Percentiles rank a stretch among this genome's conserved stretches.
Conservation (phyloP, 37 sponge, comb jelly and placozoan species). For the Axinella damicornis region DNA sequence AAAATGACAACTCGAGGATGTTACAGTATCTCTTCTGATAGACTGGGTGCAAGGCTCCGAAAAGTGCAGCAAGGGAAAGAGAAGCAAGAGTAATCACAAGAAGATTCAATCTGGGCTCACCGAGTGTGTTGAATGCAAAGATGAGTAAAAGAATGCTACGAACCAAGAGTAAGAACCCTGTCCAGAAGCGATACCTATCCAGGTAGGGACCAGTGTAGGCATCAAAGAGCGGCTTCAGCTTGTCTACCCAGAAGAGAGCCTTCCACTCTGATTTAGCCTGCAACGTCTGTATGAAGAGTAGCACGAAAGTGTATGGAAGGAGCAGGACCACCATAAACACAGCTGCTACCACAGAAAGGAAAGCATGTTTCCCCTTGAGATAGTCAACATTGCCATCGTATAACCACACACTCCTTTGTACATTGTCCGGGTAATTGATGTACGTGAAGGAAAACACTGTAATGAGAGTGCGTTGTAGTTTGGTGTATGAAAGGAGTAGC, state of each 20-base stretch:
- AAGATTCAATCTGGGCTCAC: too few relatives aligned
- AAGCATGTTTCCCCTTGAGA: too few relatives aligned
- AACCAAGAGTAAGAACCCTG: slow-evolving; percentile 1
- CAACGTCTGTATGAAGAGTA: neutral
- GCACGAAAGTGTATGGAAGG: neutral
- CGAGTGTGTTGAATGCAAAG: too few relatives aligned
- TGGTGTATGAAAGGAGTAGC: neutral
- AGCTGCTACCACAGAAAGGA: too few relatives aligned
- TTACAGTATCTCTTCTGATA: too few relatives aligned
- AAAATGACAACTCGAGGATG: too few relatives aligned
- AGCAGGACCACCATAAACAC: too few relatives aligned
- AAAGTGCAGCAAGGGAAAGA: too few relatives aligned
- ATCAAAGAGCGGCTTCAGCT: slow-evolving; percentile 7
- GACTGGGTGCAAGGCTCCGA: too few relatives aligned
- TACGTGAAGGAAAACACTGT: neutral
- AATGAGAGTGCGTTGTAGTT: neutral
- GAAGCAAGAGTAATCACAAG: too few relatives aligned
- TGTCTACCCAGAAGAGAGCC: neutral
- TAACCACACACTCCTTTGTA: neutral
- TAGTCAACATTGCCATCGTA: neutral
- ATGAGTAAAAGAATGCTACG: neutral
- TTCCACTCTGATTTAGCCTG: slow-evolving; percentile 7
- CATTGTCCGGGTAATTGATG: neutral
- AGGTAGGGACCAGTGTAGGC: neutral
- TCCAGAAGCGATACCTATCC: neutral